Evolutionary conservation across 2,797 vertebrate species (phyloP), one percentile per base, ranked within the genome.

Genomic region (Megalops cyprinoides): DNA sequence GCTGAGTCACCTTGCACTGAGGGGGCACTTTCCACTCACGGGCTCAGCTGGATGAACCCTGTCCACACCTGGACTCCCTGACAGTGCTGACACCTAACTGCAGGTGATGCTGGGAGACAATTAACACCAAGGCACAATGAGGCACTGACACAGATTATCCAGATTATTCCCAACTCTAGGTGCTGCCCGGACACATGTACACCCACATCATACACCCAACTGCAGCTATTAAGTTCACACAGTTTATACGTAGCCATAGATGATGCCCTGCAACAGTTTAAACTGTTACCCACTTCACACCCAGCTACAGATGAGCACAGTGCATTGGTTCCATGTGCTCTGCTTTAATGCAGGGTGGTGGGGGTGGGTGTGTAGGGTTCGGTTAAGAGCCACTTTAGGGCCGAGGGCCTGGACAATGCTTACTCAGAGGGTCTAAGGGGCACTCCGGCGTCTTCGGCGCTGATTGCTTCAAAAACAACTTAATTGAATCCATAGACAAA

Each of bases 401-500:
- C 4, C 4, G 65, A 9, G 79, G 84, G 74, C 79, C 86, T 1
- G 55, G 86, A 87, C 82, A 90, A 79, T 77, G 76, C 76, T 89
- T 90, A 85, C 85, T 82, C 81, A 86, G 81, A 56, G 10, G 3
- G 53, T 84, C 84, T 88, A 85, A 91, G 86, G 89, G 90, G 90
- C 90, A 87, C 87, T 89, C 89, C 86, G 83, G 78, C 83, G 78
- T 90, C 85, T 84, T 85, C 82, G 82, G 88, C 74, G 74, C 4
- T 90, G 88, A 91, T 92, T 87, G 90, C 73, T 88, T 88, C 90
- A 91, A 93, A 93, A 69, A 81, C 75, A 28, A 31, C 85, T 87
- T 90, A 91, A 93, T 91, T 91, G 87, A 94, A 91, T 90, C 87
- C 91, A 92, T 88, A 1, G 85, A 89, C 80, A 87, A 85, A 88